Evolutionary conservation across 2,888 invertebrate genomes (phyloP), one percentile per base, ranked within the genome.

Genomic region (Cryptus viduatorius): DNA sequence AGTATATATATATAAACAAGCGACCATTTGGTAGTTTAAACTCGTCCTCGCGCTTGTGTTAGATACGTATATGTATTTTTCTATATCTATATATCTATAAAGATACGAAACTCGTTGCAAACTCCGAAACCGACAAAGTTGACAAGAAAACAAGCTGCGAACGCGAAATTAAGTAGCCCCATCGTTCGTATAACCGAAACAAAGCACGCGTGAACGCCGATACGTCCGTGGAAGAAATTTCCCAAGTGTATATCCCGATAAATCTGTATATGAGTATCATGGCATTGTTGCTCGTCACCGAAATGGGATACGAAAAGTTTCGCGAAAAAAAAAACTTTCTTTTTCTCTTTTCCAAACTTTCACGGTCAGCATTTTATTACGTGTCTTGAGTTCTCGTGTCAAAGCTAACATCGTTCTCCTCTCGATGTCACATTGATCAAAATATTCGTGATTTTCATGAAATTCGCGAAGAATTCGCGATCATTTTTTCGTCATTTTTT

Each of bases 161-260:
- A 75, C 73, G 78, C 79, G 65, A 82, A 79, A 82, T 82, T 82
- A 73, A 65, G 71, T 79, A 50, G 82, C 24, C 75, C 42, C 53
- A 31, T 65, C 37, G 31, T 37, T 48, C 53, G 48, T n/a, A 78
- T 82, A 67, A 79, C 65, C 69, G 65, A 76, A 59, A 76, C 68
- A 65, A 67, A 78, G 53, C 37, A 12, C 48, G 65, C 46, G 37
- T 48, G 46, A 75, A 79, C 73, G 37, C 75, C 69, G 44, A 68
- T 83, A 79, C 65, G 64, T 48, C 71, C 65, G 72, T 79, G 69
- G 75, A 81, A 84, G 65, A 53, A 65, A 82, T 82, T 84, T 84
- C 76, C 84, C 84, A 84, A 84, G 84, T 79, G 82, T 81, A 76
- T 76, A 76, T 79, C 69, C 79, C 84, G 79, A 84, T 82, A 82